Base-by-base conservation (phyloP, 2,797 vertebrate species). In the Taenioides sp. region DNA sequence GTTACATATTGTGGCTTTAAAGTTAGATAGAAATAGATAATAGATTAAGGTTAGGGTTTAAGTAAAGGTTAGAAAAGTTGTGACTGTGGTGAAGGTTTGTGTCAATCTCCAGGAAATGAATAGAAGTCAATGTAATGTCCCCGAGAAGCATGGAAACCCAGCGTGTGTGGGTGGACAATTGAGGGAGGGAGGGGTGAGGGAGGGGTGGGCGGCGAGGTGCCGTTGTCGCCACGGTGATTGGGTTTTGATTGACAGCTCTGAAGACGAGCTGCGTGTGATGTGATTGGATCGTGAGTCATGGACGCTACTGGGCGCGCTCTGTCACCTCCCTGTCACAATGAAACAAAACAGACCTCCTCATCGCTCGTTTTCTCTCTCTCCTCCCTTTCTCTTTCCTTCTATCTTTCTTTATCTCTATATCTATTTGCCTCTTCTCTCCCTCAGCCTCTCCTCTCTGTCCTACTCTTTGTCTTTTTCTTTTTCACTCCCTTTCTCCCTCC, bases 171-270 rank as follows among this genome's bases (percentile, higher is more conserved):
- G 54, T 12, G 54, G 2, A 12, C 27, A n/a, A n/a, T n/a, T n/a
- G 57, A 27, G 57, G 3, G 14, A 14, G 12, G 23, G 67, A 79
- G 78, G 76, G 27, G 75, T 79, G 67, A 67, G 84, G 84, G 80
- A 68, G 82, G 81, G 84, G 76, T 52, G 18, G 65, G 57, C 72
- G 34, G 67, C 49, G 76, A 83, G 81, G 84, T 54, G 25, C 25
- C 57, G 7, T 28, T 83, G 86, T 67, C 58, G 77, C 52, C 23
- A 14, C 59, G 12, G 77, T 76, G 88, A 89, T 86, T 85, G 87
- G 79, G 82, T 80, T 90, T 84, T 86, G 88, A 91, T 69, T 87
- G 89, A 85, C 88, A 89, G 85, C 80, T 40, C 72, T 54, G 65
- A 79, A 80, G 84, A 73, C 65, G 70, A 72, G 79, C 70, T 78